Percentiles rank a stretch among this genome's conserved stretches.
These are phyloP conservation scores for Marronus borbonicus DNA, from an alignment of 2,888 invertebrate genomes.

Conservation along the genomic window DNA sequence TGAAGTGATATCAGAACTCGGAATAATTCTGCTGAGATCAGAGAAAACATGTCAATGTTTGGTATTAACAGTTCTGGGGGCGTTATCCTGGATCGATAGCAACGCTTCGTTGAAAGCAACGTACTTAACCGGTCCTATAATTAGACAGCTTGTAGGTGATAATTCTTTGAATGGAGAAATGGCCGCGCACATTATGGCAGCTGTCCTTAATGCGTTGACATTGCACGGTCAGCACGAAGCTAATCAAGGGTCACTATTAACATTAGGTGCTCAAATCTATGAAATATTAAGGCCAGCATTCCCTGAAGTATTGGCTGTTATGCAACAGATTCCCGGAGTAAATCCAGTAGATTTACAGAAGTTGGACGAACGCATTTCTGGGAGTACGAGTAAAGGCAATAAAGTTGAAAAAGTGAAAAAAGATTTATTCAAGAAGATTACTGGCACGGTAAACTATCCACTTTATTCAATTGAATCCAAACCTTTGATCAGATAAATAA, in stretches of 20 bases:
- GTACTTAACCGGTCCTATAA: conserved; percentile 80
- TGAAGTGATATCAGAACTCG: conserved; percentile 88
- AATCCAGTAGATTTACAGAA: conserved; percentile 86
- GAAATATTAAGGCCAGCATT: conserved; percentile 86
- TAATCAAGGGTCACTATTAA: conserved; percentile 86
- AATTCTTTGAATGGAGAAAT: conserved; percentile 78
- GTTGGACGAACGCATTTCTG: conserved; percentile 87
- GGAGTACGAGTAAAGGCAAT: conserved; percentile 78
- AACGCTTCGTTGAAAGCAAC: conserved; percentile 87
- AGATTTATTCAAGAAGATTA: conserved; percentile 92
- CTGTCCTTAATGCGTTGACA: conserved; percentile 81
- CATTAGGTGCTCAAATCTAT: conserved; percentile 88
- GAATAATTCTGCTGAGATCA: conserved; percentile 80
- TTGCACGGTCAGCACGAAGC: conserved; percentile 93
- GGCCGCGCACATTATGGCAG: conserved; percentile 83
- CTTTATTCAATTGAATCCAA: too few species aligned
- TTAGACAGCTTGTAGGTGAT: conserved; percentile 77
- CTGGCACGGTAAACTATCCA: conserved; percentile 76
- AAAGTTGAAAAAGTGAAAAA: conserved; percentile 92
- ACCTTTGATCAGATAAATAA: too few species aligned
- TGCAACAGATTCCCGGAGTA: conserved; percentile 88
- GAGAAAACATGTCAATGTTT: conserved; percentile 78
- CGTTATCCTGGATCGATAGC: conserved; percentile 91
- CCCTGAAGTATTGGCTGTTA: conserved; percentile 78
- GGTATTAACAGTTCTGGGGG: conserved; percentile 77